Evolutionary conservation across 2,888 invertebrate species (phyloP), one percentile per base, ranked within the genome.

Genomic region (Autographa pulchrina): DNA sequence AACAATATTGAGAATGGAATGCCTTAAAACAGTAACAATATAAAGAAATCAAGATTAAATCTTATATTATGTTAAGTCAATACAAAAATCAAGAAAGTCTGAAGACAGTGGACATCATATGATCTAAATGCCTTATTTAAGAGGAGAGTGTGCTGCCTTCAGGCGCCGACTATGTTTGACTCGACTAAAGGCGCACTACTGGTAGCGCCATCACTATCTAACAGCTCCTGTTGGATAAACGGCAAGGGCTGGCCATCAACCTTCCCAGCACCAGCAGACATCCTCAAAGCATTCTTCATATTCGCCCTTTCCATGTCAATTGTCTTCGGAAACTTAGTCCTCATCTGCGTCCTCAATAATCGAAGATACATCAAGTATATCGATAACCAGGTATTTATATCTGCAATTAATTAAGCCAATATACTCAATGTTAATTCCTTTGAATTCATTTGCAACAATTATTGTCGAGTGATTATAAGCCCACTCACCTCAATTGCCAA

Each of bases 291-390:
- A 0, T 94, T 98, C 77, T 96, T 98, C 84, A 97, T 98, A 85
- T 96, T 98, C 74, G 93, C 97, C 6, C 94, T 98, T 75, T 98
- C 98, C 54, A 96, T 97, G 90, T 98, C 98, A 54, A 98, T 98
- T 78, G 97, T 98, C 58, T 97, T 97, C 43, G 98, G 98, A 59
- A 98, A 98, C 90, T 96, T 98, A 62, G 95, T 98, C 74, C 97
- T 98, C 38, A 98, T 98, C 81, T 97, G 98, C 84, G 98, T 98
- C 63, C 97, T 98, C 87, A 98, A 98, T 92, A 98, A 98, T 92
- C 96, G 98, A 65, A 96, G 98, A 77, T 98, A 98, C 91, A 97
- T 98, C 86, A 98, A 98, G 88, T 98, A 98, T 89, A 98, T 98
- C 85, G 98, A 98, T 90, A 98, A 98, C 85, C 98, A 98, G 97